Evolutionary conservation across 2,888 invertebrate genomes (phyloP).

Genomic region (Ochlodes sylvanus): DNA sequence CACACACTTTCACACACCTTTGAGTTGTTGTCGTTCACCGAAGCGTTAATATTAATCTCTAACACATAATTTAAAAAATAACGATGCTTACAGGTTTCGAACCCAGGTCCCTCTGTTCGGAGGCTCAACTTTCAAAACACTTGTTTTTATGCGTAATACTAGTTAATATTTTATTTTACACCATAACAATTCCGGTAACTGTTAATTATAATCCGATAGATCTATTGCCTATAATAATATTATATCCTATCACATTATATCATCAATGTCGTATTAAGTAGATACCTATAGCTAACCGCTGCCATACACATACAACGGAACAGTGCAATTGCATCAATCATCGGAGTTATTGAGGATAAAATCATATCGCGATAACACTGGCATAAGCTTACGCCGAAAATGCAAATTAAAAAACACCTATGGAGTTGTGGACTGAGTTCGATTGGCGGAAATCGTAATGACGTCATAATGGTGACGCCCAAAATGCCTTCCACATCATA

Average conservation of each 20-base stretch:
- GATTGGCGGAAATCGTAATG: conserved; percentile 1
- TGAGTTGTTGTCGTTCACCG: too few relatives aligned
- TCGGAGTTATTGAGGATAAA: neutral
- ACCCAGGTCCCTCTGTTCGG: too few relatives aligned
- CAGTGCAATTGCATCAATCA: conserved; percentile 1
- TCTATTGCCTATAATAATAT: neutral
- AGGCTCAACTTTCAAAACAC: too few relatives aligned
- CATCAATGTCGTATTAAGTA: neutral
- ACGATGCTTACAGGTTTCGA: too few relatives aligned
- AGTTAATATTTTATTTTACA: neutral
- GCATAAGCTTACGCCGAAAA: neutral
- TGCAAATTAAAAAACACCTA: neutral
- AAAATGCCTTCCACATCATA: neutral
- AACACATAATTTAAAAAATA: too few relatives aligned
- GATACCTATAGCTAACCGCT: neutral
- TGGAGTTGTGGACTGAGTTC: neutral
- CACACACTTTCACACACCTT: too few relatives aligned
- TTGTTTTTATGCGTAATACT: too few relatives aligned
- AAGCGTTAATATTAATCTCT: too few relatives aligned
- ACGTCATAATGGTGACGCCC: conserved; percentile 1
- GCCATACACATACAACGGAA: neutral
- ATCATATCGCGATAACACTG: neutral
- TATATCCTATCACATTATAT: neutral
- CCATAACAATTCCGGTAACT: neutral
- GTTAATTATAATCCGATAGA: neutral